phyloP scores from a whole-genome alignment of 1,140 invertebrate species.

The Pogonomyrmex barbatus region DNA sequence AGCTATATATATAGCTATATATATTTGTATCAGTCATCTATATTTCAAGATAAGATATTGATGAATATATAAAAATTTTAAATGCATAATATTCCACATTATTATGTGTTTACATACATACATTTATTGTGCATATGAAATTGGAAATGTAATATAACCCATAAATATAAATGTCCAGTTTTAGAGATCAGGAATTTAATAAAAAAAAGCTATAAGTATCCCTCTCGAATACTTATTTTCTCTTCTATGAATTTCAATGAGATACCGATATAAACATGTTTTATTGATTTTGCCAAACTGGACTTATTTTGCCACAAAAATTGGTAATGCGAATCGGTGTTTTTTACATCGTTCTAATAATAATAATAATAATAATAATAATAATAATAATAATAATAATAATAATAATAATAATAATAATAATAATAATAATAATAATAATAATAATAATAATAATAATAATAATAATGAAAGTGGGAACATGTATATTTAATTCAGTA shows the following conservation, averaged over 20 bases:
- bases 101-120: neutral
- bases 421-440: too few relatives aligned
- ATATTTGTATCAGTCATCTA: too few relatives aligned
- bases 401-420: too few relatives aligned
- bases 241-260: constrained; percentile 9
- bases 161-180: constrained; percentile 22
- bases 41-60: neutral
- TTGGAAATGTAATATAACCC: neutral
- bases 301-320: constrained; percentile 8
- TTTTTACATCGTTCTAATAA: neutral
- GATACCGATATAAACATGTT: neutral
- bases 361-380: too few relatives aligned
- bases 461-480: too few relatives aligned
- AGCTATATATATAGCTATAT: neutral
- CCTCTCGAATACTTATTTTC: neutral
- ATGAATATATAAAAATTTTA: neutral
- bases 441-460: too few relatives aligned
- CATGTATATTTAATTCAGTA: constrained; percentile 6
- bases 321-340: neutral
- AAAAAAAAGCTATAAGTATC: neutral
- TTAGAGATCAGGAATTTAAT: neutral
- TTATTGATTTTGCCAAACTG: constrained; percentile 31
- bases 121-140: neutral
- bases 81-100: neutral
- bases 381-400: too few relatives aligned